Conservation (phyloP, 2,797 vertebrate genomes). For the Pseudochirops cupreus region DNA sequence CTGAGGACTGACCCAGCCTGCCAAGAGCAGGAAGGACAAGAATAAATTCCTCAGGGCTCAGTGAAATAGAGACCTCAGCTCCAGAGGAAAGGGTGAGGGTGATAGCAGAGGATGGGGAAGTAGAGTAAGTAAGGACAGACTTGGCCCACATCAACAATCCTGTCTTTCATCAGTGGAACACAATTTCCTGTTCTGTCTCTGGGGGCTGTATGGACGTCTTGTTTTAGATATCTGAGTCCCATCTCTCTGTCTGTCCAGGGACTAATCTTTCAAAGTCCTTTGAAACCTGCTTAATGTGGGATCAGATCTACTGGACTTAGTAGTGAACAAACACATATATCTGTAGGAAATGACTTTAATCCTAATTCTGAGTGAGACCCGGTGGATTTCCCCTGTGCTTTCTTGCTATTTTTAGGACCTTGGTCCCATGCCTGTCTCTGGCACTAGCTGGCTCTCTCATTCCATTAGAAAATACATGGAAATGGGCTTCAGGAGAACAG, state of each 20-base stretch:
- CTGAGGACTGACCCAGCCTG: constrained; percentile 2
- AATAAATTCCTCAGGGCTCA: not conserved
- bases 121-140: not conserved
- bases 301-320: constrained; percentile 52
- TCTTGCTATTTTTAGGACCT: constrained; percentile 8
- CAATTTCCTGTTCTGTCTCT: not conserved
- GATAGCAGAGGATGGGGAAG: not conserved
- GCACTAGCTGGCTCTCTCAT: constrained; percentile 38
- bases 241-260: not conserved
- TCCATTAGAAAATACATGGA: constrained; percentile 48
- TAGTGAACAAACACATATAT: constrained; percentile 37
- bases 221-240: not conserved
- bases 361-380: constrained; percentile 59
- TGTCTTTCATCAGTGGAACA: not conserved
- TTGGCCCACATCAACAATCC: not conserved
- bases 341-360: constrained; percentile 63
- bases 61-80: not conserved
- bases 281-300: not conserved
- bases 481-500: constrained; percentile 39
- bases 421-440: constrained; percentile 51
- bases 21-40: not conserved
- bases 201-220: not conserved
- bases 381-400: constrained; percentile 10
- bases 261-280: not conserved
- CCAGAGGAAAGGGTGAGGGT: not conserved